These are phyloP conservation scores for Mallotus villosus DNA, from an alignment of 2,797 vertebrate genomes.

Conservation along the genomic window DNA sequence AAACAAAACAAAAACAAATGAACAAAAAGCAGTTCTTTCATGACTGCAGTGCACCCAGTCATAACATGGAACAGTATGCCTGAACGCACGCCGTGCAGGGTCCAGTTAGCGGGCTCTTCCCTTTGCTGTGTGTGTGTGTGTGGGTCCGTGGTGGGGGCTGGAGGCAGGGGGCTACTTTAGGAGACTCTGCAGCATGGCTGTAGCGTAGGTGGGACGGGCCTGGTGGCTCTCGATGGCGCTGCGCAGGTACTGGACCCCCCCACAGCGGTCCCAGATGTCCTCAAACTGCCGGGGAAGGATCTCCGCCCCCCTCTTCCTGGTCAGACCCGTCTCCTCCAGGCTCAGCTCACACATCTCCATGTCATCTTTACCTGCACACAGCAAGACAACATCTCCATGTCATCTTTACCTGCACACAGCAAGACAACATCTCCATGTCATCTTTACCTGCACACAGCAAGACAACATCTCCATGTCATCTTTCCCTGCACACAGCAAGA, in stretches of 20 bases:
- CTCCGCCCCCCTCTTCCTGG: slow-evolving; percentile 92
- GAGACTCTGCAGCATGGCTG: slow-evolving; percentile 91
- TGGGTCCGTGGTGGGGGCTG: not conserved
- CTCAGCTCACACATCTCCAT: slow-evolving; percentile 99
- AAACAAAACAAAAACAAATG: slow-evolving; percentile 33
- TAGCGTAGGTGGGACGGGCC: slow-evolving; percentile 93
- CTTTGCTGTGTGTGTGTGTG: slow-evolving; percentile 54
- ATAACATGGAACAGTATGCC: slow-evolving; percentile 35
- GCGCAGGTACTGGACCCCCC: slow-evolving; percentile 90
- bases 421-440: slow-evolving; percentile 99
- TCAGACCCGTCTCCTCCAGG: slow-evolving; percentile 95
- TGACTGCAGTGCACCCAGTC: slow-evolving; percentile 65
- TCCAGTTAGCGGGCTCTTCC: slow-evolving; percentile 61
- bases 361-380: slow-evolving; percentile 88
- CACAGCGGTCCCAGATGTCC: slow-evolving; percentile 97
- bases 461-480: slow-evolving; percentile 99
- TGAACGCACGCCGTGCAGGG: slow-evolving; percentile 43
- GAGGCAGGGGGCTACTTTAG: slow-evolving; percentile 70
- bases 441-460: slow-evolving; percentile 84
- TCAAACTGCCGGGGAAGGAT: slow-evolving; percentile 93
- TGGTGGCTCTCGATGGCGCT: slow-evolving; percentile 91
- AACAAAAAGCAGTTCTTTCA: slow-evolving; percentile 72
- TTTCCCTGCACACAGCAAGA: slow-evolving; percentile 80
- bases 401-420: slow-evolving; percentile 85
- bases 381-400: slow-evolving; percentile 97